Evolutionary conservation across 2,113 vertebrate genomes (phyloP).

Genomic region (Thinocorus orbignyianus): DNA sequence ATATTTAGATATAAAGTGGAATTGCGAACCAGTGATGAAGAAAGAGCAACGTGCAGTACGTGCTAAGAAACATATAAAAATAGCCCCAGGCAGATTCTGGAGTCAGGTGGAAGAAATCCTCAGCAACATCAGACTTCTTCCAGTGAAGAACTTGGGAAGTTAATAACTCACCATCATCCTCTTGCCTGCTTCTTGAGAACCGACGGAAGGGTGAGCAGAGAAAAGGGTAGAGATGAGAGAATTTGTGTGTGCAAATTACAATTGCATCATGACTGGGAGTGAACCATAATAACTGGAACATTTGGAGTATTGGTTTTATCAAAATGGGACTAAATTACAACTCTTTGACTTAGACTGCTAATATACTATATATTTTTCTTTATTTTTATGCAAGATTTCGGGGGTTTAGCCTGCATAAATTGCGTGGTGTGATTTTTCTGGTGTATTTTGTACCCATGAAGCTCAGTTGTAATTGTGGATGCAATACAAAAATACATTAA

Average conservation of each 20-base stretch:
- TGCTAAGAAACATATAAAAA: slow-evolving; percentile 52
- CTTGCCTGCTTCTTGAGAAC: not conserved
- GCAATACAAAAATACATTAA: not conserved
- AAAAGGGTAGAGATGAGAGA: not conserved
- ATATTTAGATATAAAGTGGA: slow-evolving; percentile 1
- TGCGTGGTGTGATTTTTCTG: not conserved
- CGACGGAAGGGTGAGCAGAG: not conserved
- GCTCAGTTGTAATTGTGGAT: not conserved
- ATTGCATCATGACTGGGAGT: not conserved
- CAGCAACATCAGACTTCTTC: not conserved
- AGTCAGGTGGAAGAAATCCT: not conserved
- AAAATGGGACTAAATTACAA: not conserved
- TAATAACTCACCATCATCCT: not conserved
- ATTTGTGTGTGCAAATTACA: not conserved
- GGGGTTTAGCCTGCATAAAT: not conserved
- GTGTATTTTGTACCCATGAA: not conserved
- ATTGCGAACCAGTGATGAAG: not conserved
- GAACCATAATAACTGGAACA: not conserved
- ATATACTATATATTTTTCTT: not conserved
- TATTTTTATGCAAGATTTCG: not conserved
- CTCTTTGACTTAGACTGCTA: not conserved
- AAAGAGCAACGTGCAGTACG: not conserved
- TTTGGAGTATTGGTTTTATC: not conserved
- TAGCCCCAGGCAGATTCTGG: not conserved
- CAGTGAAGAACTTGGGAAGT: not conserved